Conservation (phyloP, 2,113 vertebrate species). For the Alligator sinensis region DNA sequence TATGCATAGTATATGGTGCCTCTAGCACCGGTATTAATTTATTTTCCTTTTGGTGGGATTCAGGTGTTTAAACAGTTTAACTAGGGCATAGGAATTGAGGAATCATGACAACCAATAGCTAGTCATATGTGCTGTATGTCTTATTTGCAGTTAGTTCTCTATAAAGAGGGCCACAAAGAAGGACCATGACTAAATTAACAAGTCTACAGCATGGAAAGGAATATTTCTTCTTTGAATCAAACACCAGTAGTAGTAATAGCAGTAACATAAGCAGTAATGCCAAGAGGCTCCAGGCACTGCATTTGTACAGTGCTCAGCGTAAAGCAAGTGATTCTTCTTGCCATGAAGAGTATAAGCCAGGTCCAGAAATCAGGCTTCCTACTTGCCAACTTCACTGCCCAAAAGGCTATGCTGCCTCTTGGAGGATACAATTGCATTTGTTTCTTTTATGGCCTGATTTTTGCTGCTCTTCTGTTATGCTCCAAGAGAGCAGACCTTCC, state of each 20-base stretch:
- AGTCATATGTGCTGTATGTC: not conserved
- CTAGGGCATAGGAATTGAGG: not conserved
- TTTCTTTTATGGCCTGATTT: slow-evolving; percentile 9
- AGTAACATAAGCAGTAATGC: not conserved
- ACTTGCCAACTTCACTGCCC: not conserved
- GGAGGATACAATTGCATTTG: not conserved
- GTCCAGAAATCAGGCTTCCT: not conserved
- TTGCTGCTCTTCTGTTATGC: not conserved
- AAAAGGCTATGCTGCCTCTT: not conserved
- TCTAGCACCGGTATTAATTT: not conserved
- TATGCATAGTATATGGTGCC: not conserved
- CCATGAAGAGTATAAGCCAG: not conserved
- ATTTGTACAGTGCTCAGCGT: not conserved
- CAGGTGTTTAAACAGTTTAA: not conserved
- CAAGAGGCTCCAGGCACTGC: not conserved
- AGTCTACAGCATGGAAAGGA: not conserved
- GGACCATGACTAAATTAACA: not conserved
- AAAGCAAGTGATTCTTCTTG: not conserved
- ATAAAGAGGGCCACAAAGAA: not conserved
- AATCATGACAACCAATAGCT: not conserved
- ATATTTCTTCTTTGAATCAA: not conserved
- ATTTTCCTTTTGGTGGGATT: not conserved
- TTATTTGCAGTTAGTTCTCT: not conserved
- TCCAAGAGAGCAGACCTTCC: not conserved
- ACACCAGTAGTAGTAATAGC: not conserved